Conservation (phyloP, 2,888 invertebrate genomes). For the Leptothorax acervorum region DNA sequence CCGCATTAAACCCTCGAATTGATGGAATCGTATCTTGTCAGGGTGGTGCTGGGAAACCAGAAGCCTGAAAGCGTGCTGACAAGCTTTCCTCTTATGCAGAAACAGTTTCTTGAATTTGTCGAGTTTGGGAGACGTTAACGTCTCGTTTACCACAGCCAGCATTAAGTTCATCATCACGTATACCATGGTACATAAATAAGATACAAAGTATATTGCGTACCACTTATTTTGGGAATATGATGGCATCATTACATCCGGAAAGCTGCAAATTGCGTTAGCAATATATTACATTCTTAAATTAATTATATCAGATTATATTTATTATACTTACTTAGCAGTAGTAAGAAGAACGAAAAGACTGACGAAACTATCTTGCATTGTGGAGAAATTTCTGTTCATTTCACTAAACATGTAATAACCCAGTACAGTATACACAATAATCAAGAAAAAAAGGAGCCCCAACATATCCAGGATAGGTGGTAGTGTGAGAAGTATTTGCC, state of each 20-base stretch:
- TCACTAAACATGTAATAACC: constrained; percentile 94
- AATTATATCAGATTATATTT: neutral
- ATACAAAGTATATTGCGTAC: constrained; percentile 95
- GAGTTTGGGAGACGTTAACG: constrained; percentile 94
- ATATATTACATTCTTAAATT: constrained; percentile 10
- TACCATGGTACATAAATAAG: constrained; percentile 93
- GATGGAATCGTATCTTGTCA: constrained; percentile 89
- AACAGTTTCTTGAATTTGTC: constrained; percentile 94
- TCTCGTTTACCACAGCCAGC: constrained; percentile 96
- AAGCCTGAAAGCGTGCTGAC: constrained; percentile 93
- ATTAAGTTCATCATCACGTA: constrained; percentile 97
- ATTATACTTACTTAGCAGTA: constrained; percentile 93
- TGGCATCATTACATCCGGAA: constrained; percentile 97
- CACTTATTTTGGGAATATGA: constrained; percentile 93
- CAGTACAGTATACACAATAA: constrained; percentile 93
- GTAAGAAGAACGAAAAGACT: constrained; percentile 96
- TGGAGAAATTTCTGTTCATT: constrained; percentile 92
- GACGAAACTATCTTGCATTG: constrained; percentile 93
- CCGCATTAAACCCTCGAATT: constrained; percentile 93
- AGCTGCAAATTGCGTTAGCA: constrained; percentile 87
- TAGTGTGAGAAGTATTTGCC: constrained; percentile 94
- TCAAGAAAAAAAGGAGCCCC: constrained; percentile 93
- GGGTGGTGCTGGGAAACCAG: constrained; percentile 92
- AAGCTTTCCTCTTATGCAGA: constrained; percentile 93
- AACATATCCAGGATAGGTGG: constrained; percentile 96